A percentile compares a stretch with the other conserved stretches of the same genome.
phyloP scores from a whole-genome alignment of 2,797 vertebrate species.

The Novumbra hubbsi region DNA sequence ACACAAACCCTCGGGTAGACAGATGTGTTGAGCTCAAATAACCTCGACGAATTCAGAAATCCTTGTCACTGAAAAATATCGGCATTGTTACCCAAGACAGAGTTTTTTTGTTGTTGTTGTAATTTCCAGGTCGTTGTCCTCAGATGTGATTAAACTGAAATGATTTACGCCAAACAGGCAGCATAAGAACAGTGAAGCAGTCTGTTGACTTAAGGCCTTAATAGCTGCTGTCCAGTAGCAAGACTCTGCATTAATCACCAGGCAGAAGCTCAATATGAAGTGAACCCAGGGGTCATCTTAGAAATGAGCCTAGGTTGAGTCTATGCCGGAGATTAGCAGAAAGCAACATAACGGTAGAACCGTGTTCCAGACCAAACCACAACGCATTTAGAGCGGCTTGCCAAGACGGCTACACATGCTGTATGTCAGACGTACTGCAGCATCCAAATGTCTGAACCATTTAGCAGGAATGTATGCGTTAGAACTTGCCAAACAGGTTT shows the following conservation, averaged over 20 bases:
- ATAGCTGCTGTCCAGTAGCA: not conserved
- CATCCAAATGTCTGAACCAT: conserved; percentile 65
- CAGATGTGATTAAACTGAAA: not conserved
- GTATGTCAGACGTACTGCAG: not conserved
- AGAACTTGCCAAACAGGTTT: conserved; percentile 62
- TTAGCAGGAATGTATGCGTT: conserved; percentile 67
- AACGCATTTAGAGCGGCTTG: too few relatives aligned
- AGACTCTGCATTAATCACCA: not conserved
- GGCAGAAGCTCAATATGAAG: not conserved
- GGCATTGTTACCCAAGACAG: not conserved
- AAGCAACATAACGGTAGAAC: not conserved
- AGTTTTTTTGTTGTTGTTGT: not conserved
- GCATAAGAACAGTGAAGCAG: not conserved
- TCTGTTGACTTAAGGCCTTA: not conserved
- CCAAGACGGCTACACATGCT: not conserved
- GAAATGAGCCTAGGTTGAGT: conserved; percentile 48
- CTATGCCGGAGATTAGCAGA: not conserved
- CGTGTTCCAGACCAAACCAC: not conserved
- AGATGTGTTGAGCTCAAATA: conserved; percentile 67
- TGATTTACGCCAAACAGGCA: not conserved
- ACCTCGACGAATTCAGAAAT: conserved; percentile 53
- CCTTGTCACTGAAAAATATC: not conserved
- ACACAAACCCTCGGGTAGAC: conserved; percentile 68
- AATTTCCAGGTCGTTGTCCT: not conserved
- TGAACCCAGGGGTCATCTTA: conserved; percentile 57